Evolutionary conservation across 1,140 invertebrate species (phyloP).

Genomic region (Phenacoccus solenopsis): DNA sequence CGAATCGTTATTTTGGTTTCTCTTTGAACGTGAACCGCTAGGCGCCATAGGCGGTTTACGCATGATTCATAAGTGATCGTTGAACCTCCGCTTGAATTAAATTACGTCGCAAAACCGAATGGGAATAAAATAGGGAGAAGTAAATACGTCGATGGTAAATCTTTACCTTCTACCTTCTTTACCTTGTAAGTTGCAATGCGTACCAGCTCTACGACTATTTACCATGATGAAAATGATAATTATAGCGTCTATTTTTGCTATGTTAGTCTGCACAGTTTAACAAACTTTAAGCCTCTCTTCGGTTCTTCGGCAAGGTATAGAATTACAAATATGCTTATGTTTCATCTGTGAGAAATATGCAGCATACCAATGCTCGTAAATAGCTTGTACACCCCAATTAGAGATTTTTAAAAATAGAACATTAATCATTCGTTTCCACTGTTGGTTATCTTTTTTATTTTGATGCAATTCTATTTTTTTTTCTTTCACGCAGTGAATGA

Average conservation of each 20-base stretch:
- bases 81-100: neutral
- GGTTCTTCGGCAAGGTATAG: neutral
- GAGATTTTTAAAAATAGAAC: neutral
- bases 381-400: neutral
- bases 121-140: neutral
- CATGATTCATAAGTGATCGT: slow-evolving; percentile 1
- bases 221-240: neutral
- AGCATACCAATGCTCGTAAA: slow-evolving; percentile 1
- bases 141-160: neutral
- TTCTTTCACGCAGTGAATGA: too few relatives aligned
- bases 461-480: too few relatives aligned
- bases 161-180: too few relatives aligned
- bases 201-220: neutral
- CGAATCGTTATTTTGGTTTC: neutral
- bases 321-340: neutral
- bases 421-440: neutral
- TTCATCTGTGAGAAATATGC: neutral
- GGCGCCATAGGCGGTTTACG: neutral
- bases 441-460: neutral
- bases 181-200: neutral
- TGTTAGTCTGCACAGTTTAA: neutral
- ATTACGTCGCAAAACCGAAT: neutral
- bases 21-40: neutral
- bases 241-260: neutral
- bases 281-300: neutral